A percentile compares a stretch with the other conserved stretches of the same genome.
phyloP scores from a whole-genome alignment of 2,113 vertebrate species.

The Dolichotis patagonum region DNA sequence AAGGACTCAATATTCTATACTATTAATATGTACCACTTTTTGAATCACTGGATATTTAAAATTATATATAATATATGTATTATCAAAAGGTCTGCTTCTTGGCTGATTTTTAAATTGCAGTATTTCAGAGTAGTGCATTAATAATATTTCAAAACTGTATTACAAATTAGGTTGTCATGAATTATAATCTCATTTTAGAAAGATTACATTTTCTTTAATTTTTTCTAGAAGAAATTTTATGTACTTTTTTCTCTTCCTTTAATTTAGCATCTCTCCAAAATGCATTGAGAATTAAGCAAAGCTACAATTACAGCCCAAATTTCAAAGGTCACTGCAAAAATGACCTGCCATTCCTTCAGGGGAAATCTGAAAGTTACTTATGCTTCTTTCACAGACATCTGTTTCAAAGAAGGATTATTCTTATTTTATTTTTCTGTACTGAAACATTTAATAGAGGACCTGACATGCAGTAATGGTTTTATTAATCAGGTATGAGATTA shows the following conservation, averaged over 20 bases:
- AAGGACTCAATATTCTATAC: neutral
- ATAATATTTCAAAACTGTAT: neutral
- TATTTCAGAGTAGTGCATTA: neutral
- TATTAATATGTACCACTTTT: neutral
- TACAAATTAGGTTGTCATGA: neutral
- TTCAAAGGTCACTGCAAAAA: neutral
- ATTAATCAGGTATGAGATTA: conserved; percentile 18
- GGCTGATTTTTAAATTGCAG: neutral
- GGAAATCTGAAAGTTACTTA: neutral
- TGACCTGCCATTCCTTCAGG: neutral
- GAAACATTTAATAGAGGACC: neutral
- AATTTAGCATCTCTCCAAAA: neutral
- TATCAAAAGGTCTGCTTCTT: neutral
- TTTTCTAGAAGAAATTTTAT: neutral
- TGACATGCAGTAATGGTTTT: neutral
- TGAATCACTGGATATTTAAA: neutral
- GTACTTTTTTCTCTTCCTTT: neutral
- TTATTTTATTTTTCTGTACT: conserved; percentile 5
- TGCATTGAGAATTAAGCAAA: neutral
- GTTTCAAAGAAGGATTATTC: neutral
- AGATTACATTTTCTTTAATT: neutral
- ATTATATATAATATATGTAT: too few species aligned
- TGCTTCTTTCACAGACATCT: neutral
- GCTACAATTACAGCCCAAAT: neutral
- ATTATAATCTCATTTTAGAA: neutral